Base-by-base conservation (phyloP, 2,113 vertebrate species). In the Argyrosomus japonicus region DNA sequence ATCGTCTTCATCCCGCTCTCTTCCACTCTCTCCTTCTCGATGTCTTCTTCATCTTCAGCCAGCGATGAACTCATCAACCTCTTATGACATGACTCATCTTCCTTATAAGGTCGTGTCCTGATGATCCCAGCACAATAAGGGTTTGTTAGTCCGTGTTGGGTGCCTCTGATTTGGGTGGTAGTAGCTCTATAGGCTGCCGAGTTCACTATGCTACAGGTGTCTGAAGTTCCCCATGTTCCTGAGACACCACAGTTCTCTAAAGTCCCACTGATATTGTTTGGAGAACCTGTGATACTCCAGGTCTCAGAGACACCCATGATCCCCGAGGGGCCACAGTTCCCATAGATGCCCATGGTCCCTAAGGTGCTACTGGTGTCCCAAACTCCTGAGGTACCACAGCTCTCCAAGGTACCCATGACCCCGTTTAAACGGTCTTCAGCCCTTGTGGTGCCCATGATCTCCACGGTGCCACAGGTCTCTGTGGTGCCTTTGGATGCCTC, bases 11-110 rank as follows among this genome's bases (percentile, higher is more conserved):
- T 87, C 18, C 0, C 60, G 25, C 19, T 23, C 29, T 64, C 53
- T 11, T 74, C 57, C 3, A 19, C 3, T 9, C 27, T 63, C 43
- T 60, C 68, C 15, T 87, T 51, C 36, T 72, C 77, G 0, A 1
- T 8, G 36, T 56, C 58, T 25, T 87, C 90, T 64, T 84, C 81
- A 1, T 89, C 81, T 61, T 86, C 89, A 56, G 60, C 76, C 50
- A 88, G 54, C 0, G 57, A 88, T 4, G 87, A 78, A 60, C 75
- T 89, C 86, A 83, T 91, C 57, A 50, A 45, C 57, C 68, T 82
- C 32, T 23, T 69, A 0, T 79, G 71, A 70, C 45, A 27, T 0
- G 4, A 23, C 36, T 81, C 76, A 4, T 75, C 14, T 11, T 68
- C 51, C 13, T 32, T 18, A 48, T 65, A 5, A 62, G 17, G n/a